phyloP scores from a whole-genome alignment of 2,113 vertebrate genomes.

The Emberiza fucata region DNA sequence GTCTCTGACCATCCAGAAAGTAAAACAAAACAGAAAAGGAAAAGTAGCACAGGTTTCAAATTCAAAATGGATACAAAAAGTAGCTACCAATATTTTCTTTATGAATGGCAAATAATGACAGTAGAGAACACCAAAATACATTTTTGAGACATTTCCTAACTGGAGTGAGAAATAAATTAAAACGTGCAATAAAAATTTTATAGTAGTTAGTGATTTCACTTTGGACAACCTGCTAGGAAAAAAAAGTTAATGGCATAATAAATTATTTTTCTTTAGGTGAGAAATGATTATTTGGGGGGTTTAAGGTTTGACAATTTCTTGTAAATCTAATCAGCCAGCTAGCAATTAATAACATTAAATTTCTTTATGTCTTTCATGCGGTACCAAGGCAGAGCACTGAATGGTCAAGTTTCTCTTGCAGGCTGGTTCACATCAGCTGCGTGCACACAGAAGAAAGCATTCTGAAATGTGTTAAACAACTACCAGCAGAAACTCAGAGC shows the following conservation, averaged over 20 bases:
- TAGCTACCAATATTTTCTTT: constrained; percentile 53
- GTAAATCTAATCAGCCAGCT: constrained; percentile 66
- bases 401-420: not conserved
- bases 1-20: not conserved
- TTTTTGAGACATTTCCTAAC: constrained; percentile 56
- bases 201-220: constrained; percentile 65
- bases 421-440: not conserved
- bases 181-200: constrained; percentile 69
- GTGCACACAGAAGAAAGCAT: not conserved
- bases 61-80: constrained; percentile 15
- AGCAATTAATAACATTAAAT: constrained; percentile 71
- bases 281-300: constrained; percentile 62
- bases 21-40: not conserved
- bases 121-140: constrained; percentile 43
- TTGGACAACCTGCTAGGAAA: constrained; percentile 62
- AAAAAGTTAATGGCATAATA: constrained; percentile 71
- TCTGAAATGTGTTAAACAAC: not conserved
- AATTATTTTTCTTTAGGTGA: constrained; percentile 39
- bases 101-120: constrained; percentile 41
- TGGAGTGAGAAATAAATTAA: constrained; percentile 71
- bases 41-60: not conserved
- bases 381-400: not conserved
- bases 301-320: constrained; percentile 66
- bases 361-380: constrained; percentile 15
- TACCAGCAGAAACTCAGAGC: not conserved